phyloP scores from a whole-genome alignment of 2,113 vertebrate genomes.

The Antigone vipio region DNA sequence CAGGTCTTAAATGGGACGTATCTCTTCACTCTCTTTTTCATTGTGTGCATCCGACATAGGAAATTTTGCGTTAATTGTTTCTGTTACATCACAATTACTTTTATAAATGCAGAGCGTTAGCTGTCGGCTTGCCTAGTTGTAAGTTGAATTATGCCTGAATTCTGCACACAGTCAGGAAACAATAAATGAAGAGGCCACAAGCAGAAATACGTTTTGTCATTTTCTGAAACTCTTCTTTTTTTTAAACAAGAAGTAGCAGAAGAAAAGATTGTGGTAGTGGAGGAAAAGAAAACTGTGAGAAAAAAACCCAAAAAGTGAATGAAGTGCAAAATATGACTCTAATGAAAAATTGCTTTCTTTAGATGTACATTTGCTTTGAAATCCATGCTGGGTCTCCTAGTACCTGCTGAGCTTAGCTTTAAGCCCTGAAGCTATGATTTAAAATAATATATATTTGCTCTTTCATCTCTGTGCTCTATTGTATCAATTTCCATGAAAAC shows the following conservation, averaged over 20 bases:
- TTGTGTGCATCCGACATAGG: background rate
- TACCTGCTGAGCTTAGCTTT: conserved; percentile 44
- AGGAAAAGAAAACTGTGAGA: background rate
- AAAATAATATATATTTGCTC: conserved; percentile 60
- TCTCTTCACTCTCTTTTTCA: background rate
- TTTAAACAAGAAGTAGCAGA: background rate
- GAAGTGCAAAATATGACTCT: background rate
- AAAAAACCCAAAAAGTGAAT: background rate
- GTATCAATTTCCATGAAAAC: conserved; percentile 58
- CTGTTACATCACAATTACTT: background rate
- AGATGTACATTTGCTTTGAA: conserved; percentile 56
- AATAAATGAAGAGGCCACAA: background rate
- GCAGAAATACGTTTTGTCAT: background rate
- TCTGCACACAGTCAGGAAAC: background rate
- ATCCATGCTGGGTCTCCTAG: conserved; percentile 43
- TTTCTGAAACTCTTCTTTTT: background rate
- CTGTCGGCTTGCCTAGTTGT: background rate
- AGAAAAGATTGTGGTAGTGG: background rate
- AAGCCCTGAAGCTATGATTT: conserved; percentile 46
- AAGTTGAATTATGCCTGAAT: background rate
- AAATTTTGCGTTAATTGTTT: background rate
- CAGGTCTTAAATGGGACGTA: background rate
- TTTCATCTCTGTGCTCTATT: conserved; percentile 56
- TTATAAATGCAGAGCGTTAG: background rate
- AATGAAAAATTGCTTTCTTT: conserved; percentile 53